Evolutionary conservation across 2,113 vertebrate genomes (phyloP), one percentile per base, ranked within the genome.

Genomic region (Corythoichthys intestinalis): DNA sequence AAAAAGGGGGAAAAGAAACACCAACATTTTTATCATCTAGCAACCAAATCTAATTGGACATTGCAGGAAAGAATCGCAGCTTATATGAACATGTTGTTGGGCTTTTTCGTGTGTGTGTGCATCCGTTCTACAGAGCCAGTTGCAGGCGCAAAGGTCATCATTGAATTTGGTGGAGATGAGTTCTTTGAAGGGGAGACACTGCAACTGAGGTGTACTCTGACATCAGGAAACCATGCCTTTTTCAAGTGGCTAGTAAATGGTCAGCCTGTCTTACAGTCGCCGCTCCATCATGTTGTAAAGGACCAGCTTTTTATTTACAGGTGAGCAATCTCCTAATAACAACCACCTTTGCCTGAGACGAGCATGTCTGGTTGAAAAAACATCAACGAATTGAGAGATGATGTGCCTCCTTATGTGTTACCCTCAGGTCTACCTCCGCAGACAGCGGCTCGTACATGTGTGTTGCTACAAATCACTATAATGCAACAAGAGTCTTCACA

Each of bases 371-470:
- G 4, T 2, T 2, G 4, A 11, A 28, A 28, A 5, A 46, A 1
- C 11, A 34, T 49, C 53, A 37, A 3, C 20, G 2, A 53, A 64
- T 61, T 38, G 10, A 58, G 64, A 34, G 41, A 35, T 38, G 14
- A 53, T 53, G 50, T 9, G 20, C 20, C 20, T 28, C 20, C 20
- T 28, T 61, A 20, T 60, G 44, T 70, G 13, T 83, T 17, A 20
- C 20, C 64, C 44, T 53, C 65, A 90, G 89, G 65, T 52, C 68
- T 17, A 78, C 77, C 1, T 61, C 63, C 17, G 1, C 66, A n/a
- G 75, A 89, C 79, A 85, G 76, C 12, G 89, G 89, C 13, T 64
- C 5, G 12, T 92, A 92, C 70, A 58, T 0, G 34, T 92, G 91
- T 63, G 0, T 72, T 1, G 87, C 88, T 6, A 47, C 56, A 52